Evolutionary conservation across 64 coral and sea anemone genomes (phyloP), one percentile per base, ranked within the genome.

Genomic region (Stichodactyla helianthus): DNA sequence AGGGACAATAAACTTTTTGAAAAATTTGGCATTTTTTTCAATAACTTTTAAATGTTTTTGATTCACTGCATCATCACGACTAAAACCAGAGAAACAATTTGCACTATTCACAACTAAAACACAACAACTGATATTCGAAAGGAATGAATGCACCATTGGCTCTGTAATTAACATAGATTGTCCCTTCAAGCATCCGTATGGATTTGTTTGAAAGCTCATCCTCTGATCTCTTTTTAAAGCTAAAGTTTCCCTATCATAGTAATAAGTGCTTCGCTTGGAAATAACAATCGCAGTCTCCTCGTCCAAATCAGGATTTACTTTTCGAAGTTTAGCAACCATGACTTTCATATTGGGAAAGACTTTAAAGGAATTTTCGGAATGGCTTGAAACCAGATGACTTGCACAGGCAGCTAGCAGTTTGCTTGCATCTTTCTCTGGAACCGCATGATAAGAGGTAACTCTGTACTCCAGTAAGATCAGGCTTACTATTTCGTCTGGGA

Each of bases 401-500:
- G 83, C 56, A 61, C 5, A 84, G 15, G 13, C 55, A n/a, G 23
- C 54, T 22, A 51, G 6, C 20, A 62, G 77, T 64, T 14, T 10
- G 50, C 44, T 14, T 5, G 85, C 50, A 59, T 71, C 63, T n/a
- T 87, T 19, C 5, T 50, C 76, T 20, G 0, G 6, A 14, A 5
- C 23, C 77, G 17, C 13, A 0, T 1, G 77, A 58, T 17, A 59
- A 44, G 35, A 1, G 1, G 2, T 3, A 2, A 44, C 90, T 79
- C 59, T 20, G 56, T 68, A 92, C 11, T 97, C 95, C 15, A 97
- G 31, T 11, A 91, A 65, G 70, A 97, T 88, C 4, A 91, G 44
- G 26, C 86, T 89, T 15, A 89, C 86, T 52, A 97, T 85, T 44
- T 93, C 95, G 55, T 67, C 0, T 12, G 95, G 95, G 57, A 97